Conservation (phyloP, 30 jellyfish, hydroid and myxozoan genomes). For the Hydractinia echinata region DNA sequence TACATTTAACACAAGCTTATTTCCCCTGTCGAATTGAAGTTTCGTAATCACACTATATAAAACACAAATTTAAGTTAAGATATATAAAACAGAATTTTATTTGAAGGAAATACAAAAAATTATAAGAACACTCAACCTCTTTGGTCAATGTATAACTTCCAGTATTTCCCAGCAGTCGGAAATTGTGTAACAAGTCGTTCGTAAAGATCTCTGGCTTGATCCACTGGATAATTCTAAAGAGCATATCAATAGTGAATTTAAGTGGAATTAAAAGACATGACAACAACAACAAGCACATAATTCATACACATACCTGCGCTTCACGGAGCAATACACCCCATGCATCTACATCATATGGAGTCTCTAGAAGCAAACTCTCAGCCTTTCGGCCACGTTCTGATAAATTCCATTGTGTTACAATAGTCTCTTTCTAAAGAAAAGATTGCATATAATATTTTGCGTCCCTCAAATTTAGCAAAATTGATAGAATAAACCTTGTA, state of each 20-base stretch:
- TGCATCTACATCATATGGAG: constrained; percentile 88
- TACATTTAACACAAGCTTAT: too few species aligned
- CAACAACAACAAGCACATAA: not conserved
- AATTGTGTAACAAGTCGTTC: constrained; percentile 83
- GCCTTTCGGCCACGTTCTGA: constrained; percentile 95
- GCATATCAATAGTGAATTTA: too few species aligned
- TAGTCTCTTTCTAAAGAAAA: constrained; percentile 31
- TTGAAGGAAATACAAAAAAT: not conserved
- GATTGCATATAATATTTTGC: not conserved
- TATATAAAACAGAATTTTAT: not conserved
- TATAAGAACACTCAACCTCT: constrained; percentile 52
- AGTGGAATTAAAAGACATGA: too few species aligned
- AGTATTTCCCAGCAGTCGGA: constrained; percentile 93
- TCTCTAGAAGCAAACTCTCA: constrained; percentile 67
- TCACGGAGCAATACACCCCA: constrained; percentile 96
- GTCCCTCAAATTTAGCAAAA: too few species aligned
- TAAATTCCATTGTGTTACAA: constrained; percentile 59
- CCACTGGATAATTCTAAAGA: constrained; percentile 72
- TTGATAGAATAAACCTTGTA: too few species aligned
- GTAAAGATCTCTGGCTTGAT: constrained; percentile 64
- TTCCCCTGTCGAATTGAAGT: not conserved
- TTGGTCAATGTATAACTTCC: constrained; percentile 98
- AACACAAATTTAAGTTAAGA: not conserved
- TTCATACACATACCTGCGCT: constrained; percentile 80
- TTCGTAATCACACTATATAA: not conserved